Evolutionary conservation across 2,888 invertebrate genomes (phyloP), one percentile per base, ranked within the genome.

Genomic region (Trissoscelio sp.): DNA sequence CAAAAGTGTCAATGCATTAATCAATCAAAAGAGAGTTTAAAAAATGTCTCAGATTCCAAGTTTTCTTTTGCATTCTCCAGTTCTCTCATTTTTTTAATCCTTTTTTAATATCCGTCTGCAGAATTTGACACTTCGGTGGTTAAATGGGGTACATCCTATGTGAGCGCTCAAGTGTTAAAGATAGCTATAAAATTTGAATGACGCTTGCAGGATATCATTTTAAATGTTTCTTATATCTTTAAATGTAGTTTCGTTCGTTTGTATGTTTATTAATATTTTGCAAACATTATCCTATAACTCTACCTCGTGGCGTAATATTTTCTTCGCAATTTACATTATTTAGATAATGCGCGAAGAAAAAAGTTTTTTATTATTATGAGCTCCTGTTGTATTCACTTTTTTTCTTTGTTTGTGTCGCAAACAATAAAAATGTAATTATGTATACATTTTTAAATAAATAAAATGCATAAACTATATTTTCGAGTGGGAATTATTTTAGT

Each of bases 101-200:
- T 66, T 62, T 64, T 74, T 74, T 46, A 74, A 66, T 64, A 64
- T 74, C 28, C 53, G 39, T 22, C 46, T 46, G 55, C 34, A 22
- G 57, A 55, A 64, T 74, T 64, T 66, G 74, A 74, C 64, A 74
- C 64, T 74, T 66, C 60, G 37, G 57, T 74, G 46, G 74, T 66
- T 64, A 74, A 74, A 64, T 74, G 31, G 74, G 74, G 57, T 74
- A 66, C 44, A 66, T 66, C 66, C 39, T 75, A 75, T 75, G 66
- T 75, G 42, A 37, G 66, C 75, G 31, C 18, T 58, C 58, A 14
- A 75, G 48, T 58, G 66, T 75, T 75, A 48, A 75, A 75, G 75
- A 66, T 66, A 75, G 58, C 75, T 66, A 75, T 67, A 58, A 67
- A 75, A 75, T 67, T 75, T 67, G 58, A 67, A 67, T 58, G 75